Evolutionary conservation across 2,113 vertebrate species (phyloP), one percentile per base, ranked within the genome.

Genomic region (Ctenomys sociabilis): DNA sequence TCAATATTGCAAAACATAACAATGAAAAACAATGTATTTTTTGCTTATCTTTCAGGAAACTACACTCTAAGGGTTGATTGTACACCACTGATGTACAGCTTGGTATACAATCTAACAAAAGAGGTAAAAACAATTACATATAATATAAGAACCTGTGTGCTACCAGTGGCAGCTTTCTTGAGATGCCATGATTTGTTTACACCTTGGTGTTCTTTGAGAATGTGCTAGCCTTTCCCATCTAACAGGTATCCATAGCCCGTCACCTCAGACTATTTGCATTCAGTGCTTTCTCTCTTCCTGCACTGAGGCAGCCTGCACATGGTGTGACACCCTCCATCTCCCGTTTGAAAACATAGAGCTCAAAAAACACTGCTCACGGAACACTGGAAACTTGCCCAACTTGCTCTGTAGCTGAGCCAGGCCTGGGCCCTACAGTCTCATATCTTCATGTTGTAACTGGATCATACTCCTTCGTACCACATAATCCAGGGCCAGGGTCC

Each of bases 51-150:
- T 98, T 96, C 95, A 99, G 99, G 99, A 70, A 99, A 99, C 98
- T 99, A 99, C 97, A 99, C 99, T 0, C 97, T 99, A 93, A 99
- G 99, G 96, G 98, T 99, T 32, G 99, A 99, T 96, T 99, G 99
- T 96, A 99, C 99, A 8, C 99, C 99, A 0, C 98, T 99, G 89
- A 98, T 99, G 94, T 98, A 99, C 96, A 98, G 98, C 6, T 96
- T 99, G 85, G 99, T 99, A 45, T 99, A 99, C 72, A 98, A 98
- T 93, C 89, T 99, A 95, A 99, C 99, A 26, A 99, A 99, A 98
- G 98, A 99, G 99, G 99, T 99, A 98, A 98, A 95, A 64, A 63
- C 43, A 88, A 90, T 61, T 26, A 59, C 12, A 88, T 90, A 43
- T 78, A 66, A 43, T 89, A n/a, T 87, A 73, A 54, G 78, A 43